Base-by-base conservation (phyloP, 1,140 invertebrate genomes). In the Drosophila chauvacae region DNA sequence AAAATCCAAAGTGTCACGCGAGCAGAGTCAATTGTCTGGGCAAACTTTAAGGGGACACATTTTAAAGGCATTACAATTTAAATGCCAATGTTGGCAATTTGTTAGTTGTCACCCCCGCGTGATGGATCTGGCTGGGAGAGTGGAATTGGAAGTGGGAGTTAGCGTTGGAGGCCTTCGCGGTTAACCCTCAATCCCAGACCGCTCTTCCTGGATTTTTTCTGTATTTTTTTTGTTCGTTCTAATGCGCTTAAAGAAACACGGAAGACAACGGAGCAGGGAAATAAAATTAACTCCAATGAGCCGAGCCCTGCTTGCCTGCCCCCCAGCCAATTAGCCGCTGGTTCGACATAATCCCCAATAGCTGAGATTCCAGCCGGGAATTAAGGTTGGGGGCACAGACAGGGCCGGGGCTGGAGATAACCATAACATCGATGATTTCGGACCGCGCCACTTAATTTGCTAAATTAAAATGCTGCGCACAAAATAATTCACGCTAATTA, bases 11-110 rank as follows among this genome's bases (percentile, higher is more conserved):
- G 69, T 68, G 84, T 87, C 83, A 87, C 83, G 83, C 83, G 64
- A 87, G 63, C 83, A 62, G 63, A 87, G 80, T 87, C 83, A 87
- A 87, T 87, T 88, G 83, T 69, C 76, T 88, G 84, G 45, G 71
- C 77, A 88, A 77, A 76, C 63, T 80, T 88, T 80, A 87, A 86
- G 26, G 14, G 76, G 1, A 23, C 14, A n/a, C 35, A 39, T 51
- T 72, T 72, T 55, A 70, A 72, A 76, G 76, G 76, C 74, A 77
- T 87, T 87, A 87, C 80, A 88, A 76, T 87, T 83, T 77, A 87
- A 87, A 80, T 80, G 83, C 83, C 83, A 88, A 77, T 87, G 83
- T 86, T 86, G 78, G 53, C 82, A 81, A 86, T 86, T 86, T 86
- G 82, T 87, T 70, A 83, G 60, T 59, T 87, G 84, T 88, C 83